A percentile compares a stretch with the other conserved stretches of the same genome.
phyloP scores from a whole-genome alignment of 1,140 invertebrate species.

The Neuroterus valhalla region DNA sequence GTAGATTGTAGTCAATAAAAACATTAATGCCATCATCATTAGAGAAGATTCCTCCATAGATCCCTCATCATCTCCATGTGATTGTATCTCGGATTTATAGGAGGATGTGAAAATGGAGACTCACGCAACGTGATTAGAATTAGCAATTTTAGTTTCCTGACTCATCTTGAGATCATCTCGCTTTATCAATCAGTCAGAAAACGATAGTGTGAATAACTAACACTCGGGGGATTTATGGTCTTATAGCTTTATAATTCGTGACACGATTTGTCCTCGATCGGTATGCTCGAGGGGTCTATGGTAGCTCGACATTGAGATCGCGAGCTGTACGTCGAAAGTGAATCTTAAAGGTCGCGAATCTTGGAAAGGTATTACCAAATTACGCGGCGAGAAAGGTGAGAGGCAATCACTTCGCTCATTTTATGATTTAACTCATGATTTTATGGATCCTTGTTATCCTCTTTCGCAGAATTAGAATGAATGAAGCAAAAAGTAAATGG shows the following conservation, averaged over 20 bases:
- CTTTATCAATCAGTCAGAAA: slow-evolving; percentile 4
- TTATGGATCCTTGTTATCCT: slow-evolving; percentile 16
- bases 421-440: slow-evolving; percentile 35
- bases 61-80: slow-evolving; percentile 10
- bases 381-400: slow-evolving; percentile 29
- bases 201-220: background rate
- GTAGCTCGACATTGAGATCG: slow-evolving; percentile 55
- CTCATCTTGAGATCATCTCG: background rate
- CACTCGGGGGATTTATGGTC: background rate
- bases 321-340: slow-evolving; percentile 52
- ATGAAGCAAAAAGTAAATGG: background rate
- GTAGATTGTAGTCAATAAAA: background rate
- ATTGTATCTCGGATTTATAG: slow-evolving; percentile 16
- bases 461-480: background rate
- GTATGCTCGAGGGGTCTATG: slow-evolving; percentile 50
- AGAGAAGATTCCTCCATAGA: background rate
- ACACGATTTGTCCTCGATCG: slow-evolving; percentile 63
- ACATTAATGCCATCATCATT: slow-evolving; percentile 23
- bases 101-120: slow-evolving; percentile 18
- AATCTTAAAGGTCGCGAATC: slow-evolving; percentile 57
- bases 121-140: slow-evolving; percentile 18
- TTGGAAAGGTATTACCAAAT: slow-evolving; percentile 44
- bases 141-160: slow-evolving; percentile 10
- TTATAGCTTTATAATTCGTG: slow-evolving; percentile 46
- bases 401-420: slow-evolving; percentile 17